phyloP scores from a whole-genome alignment of 2,113 vertebrate species.

The Salvelinus sp. region DNA sequence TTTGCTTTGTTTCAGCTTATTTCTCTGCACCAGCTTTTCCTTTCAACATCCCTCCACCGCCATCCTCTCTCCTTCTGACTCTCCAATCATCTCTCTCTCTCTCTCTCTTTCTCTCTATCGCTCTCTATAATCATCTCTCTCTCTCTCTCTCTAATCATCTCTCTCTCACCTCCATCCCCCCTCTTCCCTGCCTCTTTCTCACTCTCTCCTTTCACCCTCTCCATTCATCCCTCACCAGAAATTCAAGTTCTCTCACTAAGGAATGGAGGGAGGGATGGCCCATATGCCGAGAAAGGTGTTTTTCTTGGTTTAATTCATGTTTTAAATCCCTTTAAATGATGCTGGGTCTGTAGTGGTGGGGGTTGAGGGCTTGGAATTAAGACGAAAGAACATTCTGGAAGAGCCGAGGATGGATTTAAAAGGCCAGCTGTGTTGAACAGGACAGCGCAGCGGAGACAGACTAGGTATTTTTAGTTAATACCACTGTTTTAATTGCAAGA shows the following conservation, averaged over 20 bases:
- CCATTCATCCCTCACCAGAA: slow-evolving; percentile 15
- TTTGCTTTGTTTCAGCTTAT: neutral
- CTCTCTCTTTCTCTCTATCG: too few relatives aligned
- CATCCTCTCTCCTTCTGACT: neutral
- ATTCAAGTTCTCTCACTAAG: slow-evolving; percentile 37
- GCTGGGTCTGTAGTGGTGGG: slow-evolving; percentile 9
- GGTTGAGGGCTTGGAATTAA: slow-evolving; percentile 37
- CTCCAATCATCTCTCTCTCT: neutral
- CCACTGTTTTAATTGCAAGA: neutral
- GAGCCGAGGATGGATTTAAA: slow-evolving; percentile 27
- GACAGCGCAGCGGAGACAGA: neutral
- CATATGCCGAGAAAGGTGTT: slow-evolving; percentile 53
- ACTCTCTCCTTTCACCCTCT: too few relatives aligned
- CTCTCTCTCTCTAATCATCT: neutral
- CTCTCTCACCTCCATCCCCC: neutral
- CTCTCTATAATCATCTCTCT: neutral
- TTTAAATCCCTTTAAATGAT: slow-evolving; percentile 31
- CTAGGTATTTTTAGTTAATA: neutral
- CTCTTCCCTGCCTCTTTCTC: neutral
- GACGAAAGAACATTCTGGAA: slow-evolving; percentile 38
- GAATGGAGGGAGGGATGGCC: slow-evolving; percentile 43
- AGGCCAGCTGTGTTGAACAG: neutral
- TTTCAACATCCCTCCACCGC: slow-evolving; percentile 1
- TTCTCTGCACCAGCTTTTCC: slow-evolving; percentile 8
- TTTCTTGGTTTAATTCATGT: slow-evolving; percentile 31